Percentiles rank a stretch among this genome's conserved stretches.
Conservation (phyloP, 2,888 invertebrate genomes). For the Cephus nigrinus region DNA sequence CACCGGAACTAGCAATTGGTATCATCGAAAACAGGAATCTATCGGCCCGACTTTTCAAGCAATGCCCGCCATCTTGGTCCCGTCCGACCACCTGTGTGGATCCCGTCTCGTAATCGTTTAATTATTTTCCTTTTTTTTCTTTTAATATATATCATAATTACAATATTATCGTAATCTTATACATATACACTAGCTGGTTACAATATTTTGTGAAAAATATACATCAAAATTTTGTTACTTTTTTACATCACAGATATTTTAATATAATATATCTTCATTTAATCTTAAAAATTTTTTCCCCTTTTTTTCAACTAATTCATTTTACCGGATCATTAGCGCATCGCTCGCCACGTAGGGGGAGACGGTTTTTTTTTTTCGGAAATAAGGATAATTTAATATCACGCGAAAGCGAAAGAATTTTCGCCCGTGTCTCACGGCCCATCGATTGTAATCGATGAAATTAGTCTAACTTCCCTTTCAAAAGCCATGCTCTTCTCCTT, state of each 20-base stretch:
- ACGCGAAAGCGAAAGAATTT: not conserved
- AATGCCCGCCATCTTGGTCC: conserved; percentile 64
- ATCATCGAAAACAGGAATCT: conserved; percentile 12
- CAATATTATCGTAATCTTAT: conserved; percentile 60
- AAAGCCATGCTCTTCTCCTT: not conserved
- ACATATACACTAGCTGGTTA: conserved; percentile 66
- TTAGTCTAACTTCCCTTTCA: not conserved
- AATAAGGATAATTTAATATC: not conserved
- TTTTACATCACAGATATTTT: conserved; percentile 67
- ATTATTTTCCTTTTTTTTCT: conserved; percentile 29
- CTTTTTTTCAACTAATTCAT: conserved; percentile 42
- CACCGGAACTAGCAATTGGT: not conserved
- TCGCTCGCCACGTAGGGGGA: conserved; percentile 50
- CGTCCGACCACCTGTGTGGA: conserved; percentile 60
- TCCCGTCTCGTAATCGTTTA: conserved; percentile 41
- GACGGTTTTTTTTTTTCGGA: conserved; percentile 24
- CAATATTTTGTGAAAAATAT: conserved; percentile 67
- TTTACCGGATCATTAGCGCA: conserved; percentile 50
- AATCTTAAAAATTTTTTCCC: conserved; percentile 60
- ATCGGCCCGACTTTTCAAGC: conserved; percentile 50
- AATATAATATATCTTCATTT: conserved; percentile 65
- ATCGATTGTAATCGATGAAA: not conserved
- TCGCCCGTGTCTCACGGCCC: not conserved
- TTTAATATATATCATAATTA: conserved; percentile 44
- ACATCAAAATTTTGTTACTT: conserved; percentile 67